A percentile compares a stretch with the other conserved stretches of the same genome.
Conservation (phyloP, 2,113 vertebrate genomes). For the Nycticebus coucang region DNA sequence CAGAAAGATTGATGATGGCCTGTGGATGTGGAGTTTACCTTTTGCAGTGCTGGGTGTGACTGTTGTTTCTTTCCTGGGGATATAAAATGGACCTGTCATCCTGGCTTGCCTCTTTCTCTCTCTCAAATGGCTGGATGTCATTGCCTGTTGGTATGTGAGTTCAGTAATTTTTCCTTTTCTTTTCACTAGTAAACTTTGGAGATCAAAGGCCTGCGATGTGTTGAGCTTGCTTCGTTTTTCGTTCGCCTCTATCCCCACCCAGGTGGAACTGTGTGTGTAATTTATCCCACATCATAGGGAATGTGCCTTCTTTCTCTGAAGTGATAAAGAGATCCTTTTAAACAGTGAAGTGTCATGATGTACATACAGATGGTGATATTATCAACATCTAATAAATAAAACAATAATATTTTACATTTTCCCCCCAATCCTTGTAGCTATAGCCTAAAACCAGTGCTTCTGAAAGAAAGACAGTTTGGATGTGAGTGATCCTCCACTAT, state of each 20-base stretch:
- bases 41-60: not conserved
- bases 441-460: not conserved
- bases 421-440: not conserved
- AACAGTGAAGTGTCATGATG: not conserved
- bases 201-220: not conserved
- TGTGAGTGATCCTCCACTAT: too few species aligned
- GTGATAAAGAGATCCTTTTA: not conserved
- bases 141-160: not conserved
- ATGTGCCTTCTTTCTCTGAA: not conserved
- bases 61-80: not conserved
- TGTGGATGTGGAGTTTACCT: not conserved
- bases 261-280: not conserved
- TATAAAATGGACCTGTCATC: not conserved
- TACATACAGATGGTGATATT: not conserved
- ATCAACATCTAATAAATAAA: constrained; percentile 16
- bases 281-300: not conserved
- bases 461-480: not conserved
- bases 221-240: not conserved
- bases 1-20: not conserved
- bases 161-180: not conserved
- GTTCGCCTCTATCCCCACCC: not conserved
- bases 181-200: not conserved
- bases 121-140: not conserved
- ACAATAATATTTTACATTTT: not conserved
- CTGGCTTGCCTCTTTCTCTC: not conserved